Percentiles rank a stretch among this genome's conserved stretches.
These are phyloP conservation scores for Isaurus tuberculatus DNA, from an alignment of 92 coral and sea anemone species.

Conservation along the genomic window DNA sequence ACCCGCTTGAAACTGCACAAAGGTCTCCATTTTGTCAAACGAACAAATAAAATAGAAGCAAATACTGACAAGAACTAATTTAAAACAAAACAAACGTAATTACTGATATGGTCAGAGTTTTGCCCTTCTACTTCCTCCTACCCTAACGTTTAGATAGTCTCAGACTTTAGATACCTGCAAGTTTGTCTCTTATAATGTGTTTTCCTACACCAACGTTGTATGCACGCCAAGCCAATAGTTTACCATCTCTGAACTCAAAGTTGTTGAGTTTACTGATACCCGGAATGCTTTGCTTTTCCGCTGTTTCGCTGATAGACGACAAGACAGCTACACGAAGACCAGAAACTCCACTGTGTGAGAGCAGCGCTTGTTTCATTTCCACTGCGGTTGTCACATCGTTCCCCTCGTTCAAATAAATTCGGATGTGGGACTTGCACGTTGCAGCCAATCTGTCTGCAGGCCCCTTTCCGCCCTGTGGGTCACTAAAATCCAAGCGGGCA, in stretches of 20 bases:
- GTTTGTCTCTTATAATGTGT: slow-evolving; percentile 5
- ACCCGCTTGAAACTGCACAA: too few species aligned
- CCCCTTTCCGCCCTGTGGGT: slow-evolving; percentile 15
- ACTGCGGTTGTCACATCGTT: slow-evolving; percentile 33
- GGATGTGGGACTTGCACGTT: slow-evolving; percentile 32
- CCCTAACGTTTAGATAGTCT: not conserved
- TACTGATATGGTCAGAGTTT: too few species aligned
- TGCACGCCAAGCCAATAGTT: slow-evolving; percentile 39
- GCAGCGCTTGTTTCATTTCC: slow-evolving; percentile 19
- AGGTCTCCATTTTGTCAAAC: too few species aligned
- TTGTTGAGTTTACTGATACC: slow-evolving; percentile 48
- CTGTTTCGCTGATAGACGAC: not conserved
- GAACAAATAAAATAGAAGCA: too few species aligned
- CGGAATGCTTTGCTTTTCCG: not conserved
- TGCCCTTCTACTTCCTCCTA: too few species aligned
- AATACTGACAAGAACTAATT: too few species aligned
- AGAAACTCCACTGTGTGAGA: slow-evolving; percentile 32
- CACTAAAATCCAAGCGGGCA: slow-evolving; percentile 35
- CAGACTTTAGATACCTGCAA: slow-evolving; percentile 24
- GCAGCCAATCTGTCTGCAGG: slow-evolving; percentile 43
- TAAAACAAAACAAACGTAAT: too few species aligned
- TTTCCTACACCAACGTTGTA: slow-evolving; percentile 50
- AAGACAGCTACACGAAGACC: slow-evolving; percentile 40
- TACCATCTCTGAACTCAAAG: slow-evolving; percentile 17
- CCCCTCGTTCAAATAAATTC: slow-evolving; percentile 42